These are phyloP conservation scores for Pica pica DNA, from an alignment of 2,113 vertebrate species.

Conservation along the genomic window DNA sequence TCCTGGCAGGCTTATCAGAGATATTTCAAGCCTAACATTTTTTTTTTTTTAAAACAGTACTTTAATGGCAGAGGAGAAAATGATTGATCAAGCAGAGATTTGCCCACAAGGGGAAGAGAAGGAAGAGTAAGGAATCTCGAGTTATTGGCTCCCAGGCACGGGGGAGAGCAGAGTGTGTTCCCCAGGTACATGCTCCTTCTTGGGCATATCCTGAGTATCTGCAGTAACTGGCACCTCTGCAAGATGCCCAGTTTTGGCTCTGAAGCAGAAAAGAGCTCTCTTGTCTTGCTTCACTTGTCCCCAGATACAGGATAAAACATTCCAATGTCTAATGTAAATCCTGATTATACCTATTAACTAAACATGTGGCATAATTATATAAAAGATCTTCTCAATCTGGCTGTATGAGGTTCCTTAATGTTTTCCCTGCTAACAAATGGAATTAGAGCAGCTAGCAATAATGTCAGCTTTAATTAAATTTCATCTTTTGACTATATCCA, in stretches of 20 bases:
- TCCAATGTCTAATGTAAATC: background rate
- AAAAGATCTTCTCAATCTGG: background rate
- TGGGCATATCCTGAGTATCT: background rate
- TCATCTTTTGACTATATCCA: background rate
- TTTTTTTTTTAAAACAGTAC: background rate
- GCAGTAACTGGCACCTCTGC: background rate
- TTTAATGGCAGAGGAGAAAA: background rate
- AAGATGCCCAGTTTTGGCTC: background rate
- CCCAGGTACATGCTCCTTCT: background rate
- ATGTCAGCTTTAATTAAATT: slow-evolving; percentile 19
- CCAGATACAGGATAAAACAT: background rate
- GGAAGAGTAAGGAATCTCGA: background rate
- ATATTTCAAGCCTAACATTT: background rate
- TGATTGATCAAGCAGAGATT: background rate
- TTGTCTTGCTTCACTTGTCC: background rate
- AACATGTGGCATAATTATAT: background rate
- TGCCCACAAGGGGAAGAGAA: background rate
- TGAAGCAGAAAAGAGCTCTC: background rate
- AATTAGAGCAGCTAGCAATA: background rate
- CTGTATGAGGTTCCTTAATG: background rate
- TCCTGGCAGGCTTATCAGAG: background rate
- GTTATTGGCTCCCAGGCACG: background rate
- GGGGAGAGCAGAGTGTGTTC: background rate
- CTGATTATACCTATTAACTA: background rate
- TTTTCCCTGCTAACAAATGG: background rate